Evolutionary conservation across 2,113 vertebrate genomes (phyloP).

Genomic region (Malaclemys terrapin): DNA sequence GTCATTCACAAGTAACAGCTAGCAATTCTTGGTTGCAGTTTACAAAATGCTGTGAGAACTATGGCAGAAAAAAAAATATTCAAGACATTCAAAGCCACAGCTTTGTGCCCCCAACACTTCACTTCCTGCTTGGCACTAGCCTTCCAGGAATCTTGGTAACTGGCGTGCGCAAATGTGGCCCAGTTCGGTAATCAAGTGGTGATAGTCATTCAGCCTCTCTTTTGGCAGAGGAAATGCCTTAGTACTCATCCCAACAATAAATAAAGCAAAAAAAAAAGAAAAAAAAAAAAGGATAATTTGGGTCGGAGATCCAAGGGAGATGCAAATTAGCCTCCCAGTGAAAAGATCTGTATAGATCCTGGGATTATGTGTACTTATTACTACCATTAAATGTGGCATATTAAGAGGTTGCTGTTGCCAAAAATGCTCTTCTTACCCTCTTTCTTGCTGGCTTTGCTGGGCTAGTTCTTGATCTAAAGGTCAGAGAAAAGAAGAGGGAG

Average conservation of each 20-base stretch:
- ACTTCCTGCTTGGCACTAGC: not conserved
- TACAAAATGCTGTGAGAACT: not conserved
- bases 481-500: slow-evolving; percentile 25
- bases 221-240: slow-evolving; percentile 29
- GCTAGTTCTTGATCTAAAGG: slow-evolving; percentile 40
- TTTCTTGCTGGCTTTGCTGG: slow-evolving; percentile 41
- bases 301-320: slow-evolving; percentile 17
- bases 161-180: not conserved
- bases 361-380: slow-evolving; percentile 49
- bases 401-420: slow-evolving; percentile 45
- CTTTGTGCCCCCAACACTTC: not conserved
- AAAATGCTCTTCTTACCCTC: slow-evolving; percentile 39
- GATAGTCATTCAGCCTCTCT: not conserved
- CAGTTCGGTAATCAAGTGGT: slow-evolving; percentile 22
- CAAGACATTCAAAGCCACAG: not conserved
- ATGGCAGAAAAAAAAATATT: not conserved
- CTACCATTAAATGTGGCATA: slow-evolving; percentile 54
- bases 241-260: slow-evolving; percentile 5
- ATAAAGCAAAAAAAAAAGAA: slow-evolving; percentile 7
- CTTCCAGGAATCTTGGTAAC: not conserved
- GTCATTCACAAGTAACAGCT: slow-evolving; percentile 2
- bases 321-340: slow-evolving; percentile 41
- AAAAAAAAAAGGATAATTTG: slow-evolving; percentile 50
- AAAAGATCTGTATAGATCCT: slow-evolving; percentile 34
- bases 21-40: not conserved